These are phyloP conservation scores for Copidosoma aretas DNA, from an alignment of 2,888 invertebrate genomes.

Conservation along the genomic window DNA sequence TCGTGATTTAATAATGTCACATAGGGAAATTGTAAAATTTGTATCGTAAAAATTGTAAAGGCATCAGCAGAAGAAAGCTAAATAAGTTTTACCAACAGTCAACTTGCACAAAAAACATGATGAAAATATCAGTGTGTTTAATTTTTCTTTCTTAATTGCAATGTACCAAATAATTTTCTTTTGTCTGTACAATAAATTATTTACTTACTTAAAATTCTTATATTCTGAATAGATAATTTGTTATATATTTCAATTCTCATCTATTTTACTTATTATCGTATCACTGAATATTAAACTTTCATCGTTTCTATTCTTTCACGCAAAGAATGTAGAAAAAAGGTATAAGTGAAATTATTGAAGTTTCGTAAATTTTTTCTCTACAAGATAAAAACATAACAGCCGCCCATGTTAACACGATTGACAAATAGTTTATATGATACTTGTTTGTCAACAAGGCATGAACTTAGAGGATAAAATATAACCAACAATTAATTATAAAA, in stretches of 20 bases:
- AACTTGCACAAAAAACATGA: conserved; percentile 4
- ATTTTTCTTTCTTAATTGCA: conserved; percentile 17
- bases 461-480: conserved; percentile 34
- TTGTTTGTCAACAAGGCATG: neutral
- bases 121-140: conserved; percentile 21
- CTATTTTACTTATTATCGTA: conserved; percentile 28
- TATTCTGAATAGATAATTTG: conserved; percentile 34
- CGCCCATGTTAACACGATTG: conserved; percentile 14
- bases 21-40: conserved; percentile 23
- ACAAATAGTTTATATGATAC: conserved; percentile 9
- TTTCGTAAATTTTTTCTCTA: conserved; percentile 11
- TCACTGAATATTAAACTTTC: conserved; percentile 25
- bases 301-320: conserved; percentile 15
- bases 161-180: conserved; percentile 28
- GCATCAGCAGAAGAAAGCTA: conserved; percentile 34
- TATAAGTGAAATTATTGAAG: conserved; percentile 23
- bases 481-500: conserved; percentile 37
- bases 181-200: conserved; percentile 39
- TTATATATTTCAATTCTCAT: conserved; percentile 22
- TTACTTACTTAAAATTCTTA: conserved; percentile 35
- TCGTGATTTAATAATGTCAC: conserved; percentile 29
- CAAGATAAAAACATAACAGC: conserved; percentile 25
- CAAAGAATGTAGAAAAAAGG: conserved; percentile 16
- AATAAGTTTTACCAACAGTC: conserved; percentile 32
- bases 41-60: conserved; percentile 34